phyloP scores from a whole-genome alignment of 2,797 vertebrate species.

The Sibirionetta formosa region DNA sequence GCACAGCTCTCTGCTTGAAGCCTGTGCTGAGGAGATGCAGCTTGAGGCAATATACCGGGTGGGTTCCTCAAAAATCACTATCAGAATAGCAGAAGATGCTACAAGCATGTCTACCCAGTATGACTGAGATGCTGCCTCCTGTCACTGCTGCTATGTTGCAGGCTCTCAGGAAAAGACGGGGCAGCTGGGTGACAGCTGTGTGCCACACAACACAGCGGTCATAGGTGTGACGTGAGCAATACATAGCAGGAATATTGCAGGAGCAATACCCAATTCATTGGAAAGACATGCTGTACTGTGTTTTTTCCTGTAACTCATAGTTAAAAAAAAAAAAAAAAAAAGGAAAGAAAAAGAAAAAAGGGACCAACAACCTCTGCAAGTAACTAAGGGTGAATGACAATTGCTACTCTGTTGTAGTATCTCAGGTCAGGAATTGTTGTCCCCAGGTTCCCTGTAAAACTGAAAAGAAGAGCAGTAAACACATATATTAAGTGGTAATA shows the following conservation, averaged over 20 bases:
- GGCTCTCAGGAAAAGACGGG: background rate
- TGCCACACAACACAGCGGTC: background rate
- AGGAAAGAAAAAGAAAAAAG: too few relatives aligned
- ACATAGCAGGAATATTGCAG: background rate
- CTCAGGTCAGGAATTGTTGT: background rate
- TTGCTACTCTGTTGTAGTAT: background rate
- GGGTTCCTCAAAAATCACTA: background rate
- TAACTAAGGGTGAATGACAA: background rate
- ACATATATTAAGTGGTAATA: background rate
- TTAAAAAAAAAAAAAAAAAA: background rate
- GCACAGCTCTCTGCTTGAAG: background rate
- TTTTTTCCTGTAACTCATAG: background rate
- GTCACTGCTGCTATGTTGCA: slow-evolving; percentile 9
- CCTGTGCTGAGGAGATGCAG: background rate
- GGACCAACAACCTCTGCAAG: background rate
- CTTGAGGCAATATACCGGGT: background rate
- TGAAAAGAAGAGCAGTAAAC: background rate
- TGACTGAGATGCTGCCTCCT: slow-evolving; percentile 51
- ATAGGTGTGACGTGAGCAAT: background rate
- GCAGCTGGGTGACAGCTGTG: background rate
- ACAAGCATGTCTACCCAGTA: background rate
- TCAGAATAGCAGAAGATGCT: background rate
- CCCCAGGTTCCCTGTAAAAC: background rate
- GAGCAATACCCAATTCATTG: background rate
- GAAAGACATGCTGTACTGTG: background rate